Percentiles rank a stretch among this genome's conserved stretches.
Conservation (phyloP, 2,113 vertebrate species). For the Pseudonaja textilis region DNA sequence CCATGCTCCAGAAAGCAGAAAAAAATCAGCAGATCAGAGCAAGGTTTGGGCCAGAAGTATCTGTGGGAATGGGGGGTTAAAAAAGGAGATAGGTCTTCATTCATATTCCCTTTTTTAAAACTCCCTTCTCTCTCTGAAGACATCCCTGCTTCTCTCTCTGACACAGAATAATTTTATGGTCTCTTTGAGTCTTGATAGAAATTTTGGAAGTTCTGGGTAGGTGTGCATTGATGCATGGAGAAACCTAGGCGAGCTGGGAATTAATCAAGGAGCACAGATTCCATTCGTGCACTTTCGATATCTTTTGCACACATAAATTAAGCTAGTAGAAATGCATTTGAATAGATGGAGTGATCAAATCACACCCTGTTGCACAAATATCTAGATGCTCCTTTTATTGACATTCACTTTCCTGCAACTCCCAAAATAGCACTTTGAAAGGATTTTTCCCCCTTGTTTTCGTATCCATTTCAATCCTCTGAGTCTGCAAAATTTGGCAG, state of each 20-base stretch:
- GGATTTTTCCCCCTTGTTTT: slow-evolving; percentile 32
- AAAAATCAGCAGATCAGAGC: slow-evolving; percentile 1
- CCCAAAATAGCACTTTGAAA: slow-evolving; percentile 37
- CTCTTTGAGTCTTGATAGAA: neutral
- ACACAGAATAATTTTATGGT: neutral
- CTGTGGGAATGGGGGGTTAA: neutral
- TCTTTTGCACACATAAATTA: slow-evolving; percentile 10
- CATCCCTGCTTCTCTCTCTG: neutral
- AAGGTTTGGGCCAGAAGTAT: neutral
- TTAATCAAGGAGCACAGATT: slow-evolving; percentile 29
- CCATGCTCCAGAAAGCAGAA: slow-evolving; percentile 3
- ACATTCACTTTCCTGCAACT: slow-evolving; percentile 43
- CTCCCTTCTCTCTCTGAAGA: neutral
- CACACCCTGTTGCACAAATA: slow-evolving; percentile 37
- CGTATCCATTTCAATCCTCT: slow-evolving; percentile 19
- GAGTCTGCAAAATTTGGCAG: slow-evolving; percentile 23
- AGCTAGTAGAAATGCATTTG: slow-evolving; percentile 42
- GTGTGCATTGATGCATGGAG: neutral
- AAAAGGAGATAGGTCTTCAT: neutral
- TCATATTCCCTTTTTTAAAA: neutral
- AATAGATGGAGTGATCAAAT: slow-evolving; percentile 44
- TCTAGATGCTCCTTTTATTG: slow-evolving; percentile 31
- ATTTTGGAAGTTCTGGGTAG: neutral
- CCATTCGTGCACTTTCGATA: neutral
- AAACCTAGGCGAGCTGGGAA: neutral